A percentile compares a stretch with the other conserved stretches of the same genome.
Conservation (phyloP, 2,797 vertebrate genomes). For the Lophotriccus pileatus region DNA sequence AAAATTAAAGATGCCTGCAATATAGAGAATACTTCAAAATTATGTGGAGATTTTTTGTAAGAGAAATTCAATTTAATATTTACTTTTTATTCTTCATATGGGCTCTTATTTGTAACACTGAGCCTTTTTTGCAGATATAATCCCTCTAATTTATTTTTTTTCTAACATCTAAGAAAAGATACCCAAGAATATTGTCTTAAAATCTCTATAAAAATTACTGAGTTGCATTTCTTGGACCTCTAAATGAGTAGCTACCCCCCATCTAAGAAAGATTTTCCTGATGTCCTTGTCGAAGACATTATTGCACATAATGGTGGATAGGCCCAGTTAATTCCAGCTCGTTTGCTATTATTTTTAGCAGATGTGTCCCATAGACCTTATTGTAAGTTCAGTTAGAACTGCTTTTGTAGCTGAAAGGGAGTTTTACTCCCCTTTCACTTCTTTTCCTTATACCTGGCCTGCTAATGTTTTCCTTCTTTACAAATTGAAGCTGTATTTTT, state of each 20-base stretch:
- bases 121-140: background rate
- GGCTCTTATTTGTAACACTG: background rate
- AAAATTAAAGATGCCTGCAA: background rate
- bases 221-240: background rate
- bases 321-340: background rate
- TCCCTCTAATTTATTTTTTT: background rate
- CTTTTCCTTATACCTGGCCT: background rate
- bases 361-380: background rate
- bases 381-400: background rate
- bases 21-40: background rate
- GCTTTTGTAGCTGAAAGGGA: background rate
- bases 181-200: background rate
- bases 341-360: background rate
- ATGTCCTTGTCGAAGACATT: rapidly evolving
- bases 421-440: background rate
- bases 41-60: rapidly evolving
- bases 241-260: background rate
- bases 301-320: background rate
- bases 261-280: background rate
- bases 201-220: background rate
- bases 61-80: background rate
- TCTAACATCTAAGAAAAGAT: background rate
- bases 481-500: background rate
- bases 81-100: background rate
- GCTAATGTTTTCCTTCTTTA: background rate